phyloP scores from a whole-genome alignment of 92 coral and sea anemone species.

The Palythoa grandiflora region DNA sequence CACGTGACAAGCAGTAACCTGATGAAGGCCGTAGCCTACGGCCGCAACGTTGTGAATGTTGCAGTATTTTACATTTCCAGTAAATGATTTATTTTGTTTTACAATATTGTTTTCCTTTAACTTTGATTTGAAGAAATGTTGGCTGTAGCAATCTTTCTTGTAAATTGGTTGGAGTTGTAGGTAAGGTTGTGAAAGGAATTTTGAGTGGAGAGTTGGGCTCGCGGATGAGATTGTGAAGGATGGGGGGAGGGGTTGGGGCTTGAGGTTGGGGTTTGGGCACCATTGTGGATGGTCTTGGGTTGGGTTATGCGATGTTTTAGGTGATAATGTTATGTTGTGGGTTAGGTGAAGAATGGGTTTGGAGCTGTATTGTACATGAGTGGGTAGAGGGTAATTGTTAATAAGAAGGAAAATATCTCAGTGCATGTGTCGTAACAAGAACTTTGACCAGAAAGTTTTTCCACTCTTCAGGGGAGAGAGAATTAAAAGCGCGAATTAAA shows the following conservation, averaged over 20 bases:
- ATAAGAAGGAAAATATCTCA: background rate
- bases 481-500: slow-evolving; percentile 83
- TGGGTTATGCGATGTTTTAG: no score
- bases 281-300: background rate
- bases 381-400: background rate
- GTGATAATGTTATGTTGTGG: no score
- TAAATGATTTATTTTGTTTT: no score
- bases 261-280: background rate
- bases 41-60: no score
- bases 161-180: background rate
- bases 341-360: no score
- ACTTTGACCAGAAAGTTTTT: background rate
- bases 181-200: background rate
- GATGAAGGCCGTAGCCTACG: no score
- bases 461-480: slow-evolving; percentile 79
- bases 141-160: background rate
- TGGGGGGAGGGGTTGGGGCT: background rate
- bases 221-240: background rate
- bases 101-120: background rate
- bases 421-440: background rate
- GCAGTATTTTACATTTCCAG: no score
- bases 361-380: background rate
- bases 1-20: no score
- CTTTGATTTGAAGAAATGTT: background rate
- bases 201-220: background rate